A percentile compares a stretch with the other conserved stretches of the same genome.
phyloP scores from a whole-genome alignment of 2,888 invertebrate genomes.

The Lithophane leautieri region DNA sequence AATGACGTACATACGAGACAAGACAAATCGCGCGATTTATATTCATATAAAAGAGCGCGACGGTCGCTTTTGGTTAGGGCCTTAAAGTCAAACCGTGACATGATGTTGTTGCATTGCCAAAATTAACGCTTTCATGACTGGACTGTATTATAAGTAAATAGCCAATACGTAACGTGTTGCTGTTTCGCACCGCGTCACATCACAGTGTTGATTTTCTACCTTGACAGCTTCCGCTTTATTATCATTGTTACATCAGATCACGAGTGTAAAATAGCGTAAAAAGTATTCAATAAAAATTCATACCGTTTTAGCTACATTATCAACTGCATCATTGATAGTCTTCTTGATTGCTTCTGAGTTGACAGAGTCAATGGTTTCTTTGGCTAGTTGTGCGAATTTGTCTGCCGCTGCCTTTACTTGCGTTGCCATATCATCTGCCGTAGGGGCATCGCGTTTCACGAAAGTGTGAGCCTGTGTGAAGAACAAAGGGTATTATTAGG shows the following conservation, averaged over 20 bases:
- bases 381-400: accelerated
- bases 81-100: not conserved
- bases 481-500: not conserved
- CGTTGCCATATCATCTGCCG: not conserved
- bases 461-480: constrained; percentile 71
- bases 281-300: not conserved
- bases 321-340: not conserved
- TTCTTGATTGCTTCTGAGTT: constrained; percentile 7
- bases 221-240: not conserved
- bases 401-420: not conserved
- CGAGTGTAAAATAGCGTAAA: not conserved
- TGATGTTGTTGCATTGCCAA: not conserved
- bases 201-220: not conserved
- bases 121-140: not conserved
- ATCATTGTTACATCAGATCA: not conserved
- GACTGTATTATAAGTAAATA: not conserved
- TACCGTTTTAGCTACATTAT: constrained; percentile 11
- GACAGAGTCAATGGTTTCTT: too few species aligned
- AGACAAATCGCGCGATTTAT: not conserved
- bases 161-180: not conserved
- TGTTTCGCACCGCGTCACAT: not conserved
- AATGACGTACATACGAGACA: not conserved
- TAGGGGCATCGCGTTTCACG: constrained; percentile 82
- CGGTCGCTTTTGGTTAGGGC: not conserved
- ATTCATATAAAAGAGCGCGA: not conserved